Base-by-base conservation (phyloP, 1,140 invertebrate genomes). In the Pentalonia nigronervosa region DNA sequence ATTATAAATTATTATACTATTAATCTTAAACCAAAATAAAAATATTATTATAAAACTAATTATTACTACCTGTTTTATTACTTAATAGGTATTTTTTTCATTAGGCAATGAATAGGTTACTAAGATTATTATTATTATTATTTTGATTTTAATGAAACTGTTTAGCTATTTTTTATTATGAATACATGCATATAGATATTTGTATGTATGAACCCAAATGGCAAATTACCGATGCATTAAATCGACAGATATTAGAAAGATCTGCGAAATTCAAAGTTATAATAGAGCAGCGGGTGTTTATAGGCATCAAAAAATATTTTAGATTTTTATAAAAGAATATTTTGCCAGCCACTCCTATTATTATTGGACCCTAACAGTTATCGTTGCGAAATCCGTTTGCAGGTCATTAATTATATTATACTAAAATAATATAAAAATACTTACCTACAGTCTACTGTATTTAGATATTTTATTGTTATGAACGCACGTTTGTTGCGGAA, bases 241-340 rank as follows among this genome's bases (percentile, higher is more conserved):
- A 76, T 76, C 14, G 30, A 17, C 14, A n/a, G n/a, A 67, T n/a
- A 67, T 67, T n/a, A 67, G 30, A 67, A 76, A 76, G 60, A 76
- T n/a, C 34, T 86, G 83, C 23, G 83, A 86, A 45, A 86, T 25
- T 4, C 36, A 45, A 45, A 86, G 3, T 45, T 86, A 86, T 45
- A 86, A 86, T 86, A 86, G 83, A 86, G 41, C 41, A 86, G 83
- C 83, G 23, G 83, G 83, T 86, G 41, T 86, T 45, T 86, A 45
- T 45, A 86, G 36, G 9, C 60, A 76, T 76, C 20, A 25, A 45
- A 41, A n/a, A 45, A 86, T 86, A 86, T 86, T 45, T 86, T 11
- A 86, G 9, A 86, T 86, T 86, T 25, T 86, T 45, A 86, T 86
- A 86, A 45, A 86, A 86, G 83, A 86, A 86, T 86, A 41, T 86